Conservation (phyloP, 2,888 invertebrate genomes). For the Doris montereyensis region DNA sequence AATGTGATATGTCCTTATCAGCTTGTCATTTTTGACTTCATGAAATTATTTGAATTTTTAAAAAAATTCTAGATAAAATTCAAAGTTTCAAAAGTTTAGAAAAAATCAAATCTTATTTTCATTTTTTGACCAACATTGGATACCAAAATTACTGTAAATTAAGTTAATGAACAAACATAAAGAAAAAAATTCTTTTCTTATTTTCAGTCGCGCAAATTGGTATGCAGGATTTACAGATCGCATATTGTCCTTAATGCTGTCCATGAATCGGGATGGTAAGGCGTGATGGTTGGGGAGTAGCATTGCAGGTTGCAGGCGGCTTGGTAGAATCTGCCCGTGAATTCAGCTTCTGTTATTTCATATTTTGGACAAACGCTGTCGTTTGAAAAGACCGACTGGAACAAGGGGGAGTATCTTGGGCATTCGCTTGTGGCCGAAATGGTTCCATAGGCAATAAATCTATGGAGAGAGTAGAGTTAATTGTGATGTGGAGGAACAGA, state of each 20-base stretch:
- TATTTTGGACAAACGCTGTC: slow-evolving; percentile 56
- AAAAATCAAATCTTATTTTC: too few relatives aligned
- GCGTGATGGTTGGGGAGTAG: slow-evolving; percentile 56
- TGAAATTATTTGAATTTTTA: too few relatives aligned
- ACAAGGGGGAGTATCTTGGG: slow-evolving; percentile 53
- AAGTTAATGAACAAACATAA: too few relatives aligned
- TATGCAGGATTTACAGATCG: too few relatives aligned
- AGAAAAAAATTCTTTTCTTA: too few relatives aligned
- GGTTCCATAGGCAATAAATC: slow-evolving; percentile 63
- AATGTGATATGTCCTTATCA: too few relatives aligned
- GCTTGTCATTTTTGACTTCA: too few relatives aligned
- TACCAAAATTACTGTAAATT: too few relatives aligned
- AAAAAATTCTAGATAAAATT: too few relatives aligned
- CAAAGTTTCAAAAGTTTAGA: too few relatives aligned
- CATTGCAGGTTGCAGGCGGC: slow-evolving; percentile 66
- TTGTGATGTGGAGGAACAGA: neutral
- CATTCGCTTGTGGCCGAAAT: slow-evolving; percentile 53
- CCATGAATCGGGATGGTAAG: slow-evolving; percentile 56
- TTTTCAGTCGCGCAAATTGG: too few relatives aligned
- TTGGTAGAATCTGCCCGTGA: slow-evolving; percentile 64
- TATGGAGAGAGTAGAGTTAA: slow-evolving; percentile 34
- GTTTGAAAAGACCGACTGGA: slow-evolving; percentile 55
- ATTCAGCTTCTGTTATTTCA: slow-evolving; percentile 60
- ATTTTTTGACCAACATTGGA: too few relatives aligned
- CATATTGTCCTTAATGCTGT: slow-evolving; percentile 39